Conservation (phyloP, 2,113 vertebrate genomes). For the Tachysurus fulvidraco region DNA sequence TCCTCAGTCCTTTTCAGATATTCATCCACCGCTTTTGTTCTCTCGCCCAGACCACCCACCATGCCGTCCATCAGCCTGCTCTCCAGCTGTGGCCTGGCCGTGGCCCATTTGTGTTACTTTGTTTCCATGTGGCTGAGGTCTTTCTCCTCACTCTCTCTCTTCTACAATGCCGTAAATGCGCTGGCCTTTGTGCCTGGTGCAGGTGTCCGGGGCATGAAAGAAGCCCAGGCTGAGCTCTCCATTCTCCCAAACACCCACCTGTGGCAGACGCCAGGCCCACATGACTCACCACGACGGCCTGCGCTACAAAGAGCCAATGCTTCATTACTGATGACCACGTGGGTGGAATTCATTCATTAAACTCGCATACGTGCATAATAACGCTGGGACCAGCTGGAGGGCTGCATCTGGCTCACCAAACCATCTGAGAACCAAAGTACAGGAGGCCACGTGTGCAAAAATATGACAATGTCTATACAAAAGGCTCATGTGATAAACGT, state of each 20-base stretch:
- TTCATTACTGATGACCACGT: constrained; percentile 37
- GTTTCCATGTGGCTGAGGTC: constrained; percentile 70
- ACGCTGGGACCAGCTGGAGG: background rate
- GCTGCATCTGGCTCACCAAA: background rate
- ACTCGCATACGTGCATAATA: constrained; percentile 23
- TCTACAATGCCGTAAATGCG: constrained; percentile 57
- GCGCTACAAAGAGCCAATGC: constrained; percentile 29
- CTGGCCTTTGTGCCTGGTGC: constrained; percentile 72
- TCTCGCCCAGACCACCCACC: constrained; percentile 73
- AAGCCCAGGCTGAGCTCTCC: constrained; percentile 50
- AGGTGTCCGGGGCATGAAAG: constrained; percentile 74
- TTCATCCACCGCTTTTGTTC: constrained; percentile 12
- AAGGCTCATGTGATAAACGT: background rate
- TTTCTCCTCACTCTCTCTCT: constrained; percentile 43
- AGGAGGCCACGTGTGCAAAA: background rate
- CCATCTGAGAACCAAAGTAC: background rate
- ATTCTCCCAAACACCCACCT: constrained; percentile 73
- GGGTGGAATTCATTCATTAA: constrained; percentile 47
- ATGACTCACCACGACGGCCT: constrained; percentile 62
- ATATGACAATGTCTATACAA: background rate
- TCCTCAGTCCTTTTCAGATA: background rate
- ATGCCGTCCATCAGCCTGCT: constrained; percentile 59
- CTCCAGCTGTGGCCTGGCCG: constrained; percentile 77
- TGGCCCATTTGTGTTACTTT: constrained; percentile 78
- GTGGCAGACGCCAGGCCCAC: constrained; percentile 69